Percentiles rank a stretch among this genome's conserved stretches.
phyloP scores from a whole-genome alignment of 2,113 vertebrate species.

The Raja brachyura region DNA sequence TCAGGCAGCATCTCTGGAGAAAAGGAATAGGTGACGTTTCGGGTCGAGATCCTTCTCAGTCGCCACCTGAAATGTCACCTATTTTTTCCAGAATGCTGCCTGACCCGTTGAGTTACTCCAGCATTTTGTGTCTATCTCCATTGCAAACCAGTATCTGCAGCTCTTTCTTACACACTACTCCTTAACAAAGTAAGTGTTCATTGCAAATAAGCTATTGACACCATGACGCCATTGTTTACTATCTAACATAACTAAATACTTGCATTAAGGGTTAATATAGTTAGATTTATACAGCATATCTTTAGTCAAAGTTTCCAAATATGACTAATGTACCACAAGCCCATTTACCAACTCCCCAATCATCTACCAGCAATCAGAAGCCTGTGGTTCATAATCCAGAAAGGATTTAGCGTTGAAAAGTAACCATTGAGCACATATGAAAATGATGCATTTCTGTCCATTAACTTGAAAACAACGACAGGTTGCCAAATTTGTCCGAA shows the following conservation, averaged over 20 bases:
- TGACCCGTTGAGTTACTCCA: too few species aligned
- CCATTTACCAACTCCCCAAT: neutral
- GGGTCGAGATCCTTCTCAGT: too few species aligned
- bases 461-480: neutral
- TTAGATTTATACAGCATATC: neutral
- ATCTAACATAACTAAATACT: neutral
- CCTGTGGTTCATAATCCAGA: neutral
- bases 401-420: neutral
- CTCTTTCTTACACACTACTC: too few species aligned
- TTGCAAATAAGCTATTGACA: neutral
- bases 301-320: neutral
- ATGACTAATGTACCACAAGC: neutral
- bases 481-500: too few species aligned
- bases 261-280: neutral
- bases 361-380: neutral
- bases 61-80: too few species aligned
- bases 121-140: too few species aligned
- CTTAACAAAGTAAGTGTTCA: neutral
- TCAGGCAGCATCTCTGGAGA: too few species aligned
- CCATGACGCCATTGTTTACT: neutral
- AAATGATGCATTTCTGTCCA: neutral
- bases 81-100: too few species aligned
- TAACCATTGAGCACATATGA: neutral
- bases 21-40: too few species aligned
- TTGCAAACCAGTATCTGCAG: too few species aligned